Evolutionary conservation across 2,797 vertebrate genomes (phyloP).

Genomic region (Simalia tracyae): DNA sequence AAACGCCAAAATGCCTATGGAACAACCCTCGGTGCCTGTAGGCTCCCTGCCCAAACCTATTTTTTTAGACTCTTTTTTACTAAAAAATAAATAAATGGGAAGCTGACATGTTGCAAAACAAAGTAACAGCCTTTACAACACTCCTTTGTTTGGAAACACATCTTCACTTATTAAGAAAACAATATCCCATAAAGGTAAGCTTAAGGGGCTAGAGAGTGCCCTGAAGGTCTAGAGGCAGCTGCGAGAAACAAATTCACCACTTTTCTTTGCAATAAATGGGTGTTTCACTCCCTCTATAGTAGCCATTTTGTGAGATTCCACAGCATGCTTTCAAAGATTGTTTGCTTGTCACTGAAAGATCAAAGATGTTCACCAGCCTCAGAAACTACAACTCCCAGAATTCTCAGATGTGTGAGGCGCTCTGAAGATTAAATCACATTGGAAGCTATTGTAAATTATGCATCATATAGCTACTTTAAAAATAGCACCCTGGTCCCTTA

Average conservation of each 20-base stretch:
- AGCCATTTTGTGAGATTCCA: not conserved
- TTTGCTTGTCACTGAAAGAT: not conserved
- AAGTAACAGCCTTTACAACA: not conserved
- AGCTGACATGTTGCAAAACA: not conserved
- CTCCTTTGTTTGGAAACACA: not conserved
- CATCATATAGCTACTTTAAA: not conserved
- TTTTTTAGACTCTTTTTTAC: not conserved
- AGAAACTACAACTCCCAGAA: not conserved
- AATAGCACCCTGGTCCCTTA: slow-evolving; percentile 49
- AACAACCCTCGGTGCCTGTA: not conserved
- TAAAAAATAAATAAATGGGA: not conserved
- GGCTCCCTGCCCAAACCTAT: not conserved
- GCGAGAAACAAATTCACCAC: not conserved
- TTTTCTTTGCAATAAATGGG: not conserved
- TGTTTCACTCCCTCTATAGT: not conserved
- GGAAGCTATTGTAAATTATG: not conserved
- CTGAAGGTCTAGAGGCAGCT: not conserved
- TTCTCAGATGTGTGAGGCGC: not conserved
- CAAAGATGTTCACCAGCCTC: not conserved
- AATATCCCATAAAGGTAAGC: not conserved
- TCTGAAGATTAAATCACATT: not conserved
- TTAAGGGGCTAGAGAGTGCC: not conserved
- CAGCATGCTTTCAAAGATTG: not conserved
- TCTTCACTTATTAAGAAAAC: not conserved
- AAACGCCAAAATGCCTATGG: not conserved